phyloP scores from a whole-genome alignment of 2,113 vertebrate genomes.

The Phrynosoma blainvillii region DNA sequence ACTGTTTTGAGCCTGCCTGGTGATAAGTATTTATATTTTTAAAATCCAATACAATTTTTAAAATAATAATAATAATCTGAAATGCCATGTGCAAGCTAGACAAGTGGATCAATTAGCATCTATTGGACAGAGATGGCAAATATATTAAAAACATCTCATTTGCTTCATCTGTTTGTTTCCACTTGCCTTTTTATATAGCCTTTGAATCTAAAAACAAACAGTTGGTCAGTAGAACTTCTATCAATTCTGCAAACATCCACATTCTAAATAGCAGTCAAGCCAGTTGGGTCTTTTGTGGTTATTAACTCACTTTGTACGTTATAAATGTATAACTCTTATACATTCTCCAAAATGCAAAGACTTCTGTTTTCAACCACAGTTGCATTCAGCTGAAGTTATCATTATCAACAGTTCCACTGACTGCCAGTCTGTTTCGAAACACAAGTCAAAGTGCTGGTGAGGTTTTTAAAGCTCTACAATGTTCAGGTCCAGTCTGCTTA shows the following conservation, averaged over 20 bases:
- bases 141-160: background rate
- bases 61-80: background rate
- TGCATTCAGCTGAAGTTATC: background rate
- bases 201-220: background rate
- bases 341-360: background rate
- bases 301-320: no score
- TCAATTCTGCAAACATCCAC: background rate
- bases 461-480: no score
- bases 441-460: no score
- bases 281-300: background rate
- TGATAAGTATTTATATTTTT: background rate
- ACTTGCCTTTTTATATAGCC: background rate
- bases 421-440: background rate
- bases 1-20: background rate
- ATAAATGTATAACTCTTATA: no score
- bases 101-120: background rate
- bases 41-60: background rate
- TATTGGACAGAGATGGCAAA: slow-evolving; percentile 9
- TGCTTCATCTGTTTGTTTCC: background rate
- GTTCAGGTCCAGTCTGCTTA: no score
- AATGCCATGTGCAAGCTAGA: background rate
- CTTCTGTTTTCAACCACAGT: background rate
- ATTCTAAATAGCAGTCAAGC: background rate
- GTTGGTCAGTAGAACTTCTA: background rate
- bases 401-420: background rate